A percentile compares a stretch with the other conserved stretches of the same genome.
Evolutionary conservation across 2,113 vertebrate genomes (phyloP).

Genomic region (Entelurus aequoreus): DNA sequence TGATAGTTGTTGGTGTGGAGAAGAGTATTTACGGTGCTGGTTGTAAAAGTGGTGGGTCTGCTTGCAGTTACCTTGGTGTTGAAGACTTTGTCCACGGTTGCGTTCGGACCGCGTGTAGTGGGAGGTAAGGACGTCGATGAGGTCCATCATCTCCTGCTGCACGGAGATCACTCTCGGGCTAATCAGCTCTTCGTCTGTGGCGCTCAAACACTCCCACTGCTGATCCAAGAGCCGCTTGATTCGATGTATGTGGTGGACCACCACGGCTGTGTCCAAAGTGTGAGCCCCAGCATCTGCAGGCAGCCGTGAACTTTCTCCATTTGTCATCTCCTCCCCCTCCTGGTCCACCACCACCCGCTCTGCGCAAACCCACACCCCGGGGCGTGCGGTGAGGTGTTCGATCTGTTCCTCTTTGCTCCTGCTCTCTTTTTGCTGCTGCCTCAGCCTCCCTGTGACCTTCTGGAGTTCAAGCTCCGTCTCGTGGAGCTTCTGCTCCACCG

Average conservation of each 20-base stretch:
- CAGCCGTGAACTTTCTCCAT: slow-evolving; percentile 6
- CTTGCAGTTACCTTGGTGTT: slow-evolving; percentile 40
- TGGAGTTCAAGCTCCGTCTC: slow-evolving; percentile 74
- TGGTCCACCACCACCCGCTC: slow-evolving; percentile 38
- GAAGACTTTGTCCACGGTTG: slow-evolving; percentile 19
- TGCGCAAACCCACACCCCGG: slow-evolving; percentile 52
- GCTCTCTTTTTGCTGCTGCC: slow-evolving; percentile 75
- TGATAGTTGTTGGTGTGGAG: too few relatives aligned
- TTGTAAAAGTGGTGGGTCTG: background rate
- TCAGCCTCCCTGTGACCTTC: slow-evolving; percentile 63
- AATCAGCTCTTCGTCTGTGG: slow-evolving; percentile 71
- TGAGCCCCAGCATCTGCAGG: slow-evolving; percentile 28
- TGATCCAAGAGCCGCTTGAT: slow-evolving; percentile 87
- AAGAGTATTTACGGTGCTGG: too few relatives aligned
- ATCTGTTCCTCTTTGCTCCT: slow-evolving; percentile 74
- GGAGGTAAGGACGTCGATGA: slow-evolving; percentile 79
- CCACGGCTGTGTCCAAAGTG: slow-evolving; percentile 50
- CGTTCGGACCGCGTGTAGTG: slow-evolving; percentile 67
- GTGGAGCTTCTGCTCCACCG: slow-evolving; percentile 78
- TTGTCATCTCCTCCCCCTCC: slow-evolving; percentile 14
- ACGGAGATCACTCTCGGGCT: slow-evolving; percentile 85
- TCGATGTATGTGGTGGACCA: slow-evolving; percentile 76
- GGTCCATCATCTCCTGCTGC: slow-evolving; percentile 84
- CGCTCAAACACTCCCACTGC: slow-evolving; percentile 88
- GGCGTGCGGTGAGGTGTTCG: slow-evolving; percentile 63